Evolutionary conservation across 2,797 vertebrate species (phyloP), one percentile per base, ranked within the genome.

Genomic region (Danio aesculapii): DNA sequence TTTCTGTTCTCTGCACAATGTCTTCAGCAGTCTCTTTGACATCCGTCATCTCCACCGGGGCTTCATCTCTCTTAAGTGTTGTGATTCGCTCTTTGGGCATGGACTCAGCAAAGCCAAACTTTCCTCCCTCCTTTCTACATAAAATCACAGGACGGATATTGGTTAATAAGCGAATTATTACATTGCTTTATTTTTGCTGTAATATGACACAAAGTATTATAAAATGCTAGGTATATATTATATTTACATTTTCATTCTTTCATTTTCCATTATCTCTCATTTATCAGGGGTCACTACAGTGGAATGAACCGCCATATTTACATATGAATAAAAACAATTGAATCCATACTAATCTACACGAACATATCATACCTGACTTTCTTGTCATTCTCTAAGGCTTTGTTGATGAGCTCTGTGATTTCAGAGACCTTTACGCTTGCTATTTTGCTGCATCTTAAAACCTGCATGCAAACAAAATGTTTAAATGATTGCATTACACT

Each of bases 391-490:
- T 95, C 95, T 89, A 99, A 90, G 17, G 98, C 98, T 92, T 95
- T 96, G 13, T 90, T 94, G 88, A 99, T 98, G 67, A 99, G 93
- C 67, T 98, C 97, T 55, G 98, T 98, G 88, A 99, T 96, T 90
- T 99, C 98, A 62, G 94, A 91, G 21, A 99, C 98, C 90, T 99
- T 99, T 52, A 99, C 96, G 21, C 96, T 96, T 86, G 98, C 93
- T 78, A 99, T 97, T 93, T 98, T 97, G 90, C 95, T 99, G 93
- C 98, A 99, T 77, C 98, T 94, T 89, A 99, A 93, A 83, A 99
- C 96, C 97, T 99, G 88, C 81, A 61, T 14, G 63, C 16, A 78
- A 52, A 76, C 66, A 49, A 47, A n/a, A 71, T 44, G 39, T 44
- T 43, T 9, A 62, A 8, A 8, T 13, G 47, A 68, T 8, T 16